phyloP scores from a whole-genome alignment of 2,888 invertebrate genomes.

The Drosophila anomelani region DNA sequence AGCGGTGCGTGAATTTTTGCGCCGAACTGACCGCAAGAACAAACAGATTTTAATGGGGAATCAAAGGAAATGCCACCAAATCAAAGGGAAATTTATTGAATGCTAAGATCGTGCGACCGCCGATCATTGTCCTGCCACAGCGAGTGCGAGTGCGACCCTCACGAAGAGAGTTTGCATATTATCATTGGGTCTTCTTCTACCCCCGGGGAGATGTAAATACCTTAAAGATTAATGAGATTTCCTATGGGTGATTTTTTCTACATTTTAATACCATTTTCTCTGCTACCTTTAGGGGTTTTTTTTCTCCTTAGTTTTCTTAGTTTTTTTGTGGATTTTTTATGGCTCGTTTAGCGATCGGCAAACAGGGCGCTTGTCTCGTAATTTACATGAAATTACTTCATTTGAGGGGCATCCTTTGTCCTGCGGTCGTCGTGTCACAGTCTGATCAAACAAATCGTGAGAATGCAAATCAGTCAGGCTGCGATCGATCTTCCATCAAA shows the following conservation, averaged over 20 bases:
- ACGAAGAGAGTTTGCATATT: constrained; percentile 49
- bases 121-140: constrained; percentile 22
- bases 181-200: constrained; percentile 12
- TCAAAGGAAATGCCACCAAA: constrained; percentile 19
- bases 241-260: constrained; percentile 51
- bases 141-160: constrained; percentile 26
- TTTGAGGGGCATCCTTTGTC: constrained; percentile 48
- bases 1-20: constrained; percentile 70
- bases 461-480: constrained; percentile 46
- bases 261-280: constrained; percentile 19
- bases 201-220: constrained; percentile 44
- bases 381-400: constrained; percentile 81
- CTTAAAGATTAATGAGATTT: constrained; percentile 73
- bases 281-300: constrained; percentile 25
- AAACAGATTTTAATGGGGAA: constrained; percentile 51
- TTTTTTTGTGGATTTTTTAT: constrained; percentile 64
- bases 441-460: constrained; percentile 32
- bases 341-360: constrained; percentile 68
- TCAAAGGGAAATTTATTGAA: constrained; percentile 60
- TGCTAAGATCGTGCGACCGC: constrained; percentile 38
- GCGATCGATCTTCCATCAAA: constrained; percentile 28
- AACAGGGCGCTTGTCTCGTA: constrained; percentile 78
- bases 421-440: constrained; percentile 41
- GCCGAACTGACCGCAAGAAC: constrained; percentile 41
- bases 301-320: background rate